Base-by-base conservation (phyloP, 2,113 vertebrate genomes). In the Vulpes lagopus region DNA sequence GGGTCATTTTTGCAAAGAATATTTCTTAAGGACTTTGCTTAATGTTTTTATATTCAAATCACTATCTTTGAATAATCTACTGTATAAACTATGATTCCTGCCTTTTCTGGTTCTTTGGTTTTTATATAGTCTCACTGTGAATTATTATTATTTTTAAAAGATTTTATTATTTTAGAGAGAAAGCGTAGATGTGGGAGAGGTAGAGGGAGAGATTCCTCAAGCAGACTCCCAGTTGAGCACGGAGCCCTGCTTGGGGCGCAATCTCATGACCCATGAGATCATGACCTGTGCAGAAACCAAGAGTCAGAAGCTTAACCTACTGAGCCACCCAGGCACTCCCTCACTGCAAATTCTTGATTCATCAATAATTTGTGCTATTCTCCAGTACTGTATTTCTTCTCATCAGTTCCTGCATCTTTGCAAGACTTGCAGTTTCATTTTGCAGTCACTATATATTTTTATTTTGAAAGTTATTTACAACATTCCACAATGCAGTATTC, bases 41-140 rank as follows among this genome's bases (percentile, higher is more conserved):
- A 62, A 69, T 82, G 23, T 65, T 87, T 92, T 92, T 84, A 94
- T 62, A 74, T 59, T 89, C 19, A 96, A 90, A 89, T 86, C 49
- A 86, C 64, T 79, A 12, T 87, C 30, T 92, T 88, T 82, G 51
- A 94, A 71, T n/a, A 85, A 67, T 57, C 12, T 86, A 60, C 65
- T 59, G 57, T 78, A 30, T 89, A 11, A 73, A 19, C 16, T 69
- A 12, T 89, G 8, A 64, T 78, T 91, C 74, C 27, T 87, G 60
- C 27, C 9, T 27, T 78, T 90, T 96, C 78, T 71, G 55, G 22
- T 64, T 96, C 19, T 83, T 78, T 7, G 3, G 5, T 87, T 80
- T 97, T 23, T 78, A 53, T 71, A 30, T 78, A n/a, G 23, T 71
- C 38, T 74, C 83, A 91, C 6, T 67, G 8, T 69, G 67, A 69